Conservation (phyloP, 1,140 invertebrate genomes). For the Chrysopa pallens region DNA sequence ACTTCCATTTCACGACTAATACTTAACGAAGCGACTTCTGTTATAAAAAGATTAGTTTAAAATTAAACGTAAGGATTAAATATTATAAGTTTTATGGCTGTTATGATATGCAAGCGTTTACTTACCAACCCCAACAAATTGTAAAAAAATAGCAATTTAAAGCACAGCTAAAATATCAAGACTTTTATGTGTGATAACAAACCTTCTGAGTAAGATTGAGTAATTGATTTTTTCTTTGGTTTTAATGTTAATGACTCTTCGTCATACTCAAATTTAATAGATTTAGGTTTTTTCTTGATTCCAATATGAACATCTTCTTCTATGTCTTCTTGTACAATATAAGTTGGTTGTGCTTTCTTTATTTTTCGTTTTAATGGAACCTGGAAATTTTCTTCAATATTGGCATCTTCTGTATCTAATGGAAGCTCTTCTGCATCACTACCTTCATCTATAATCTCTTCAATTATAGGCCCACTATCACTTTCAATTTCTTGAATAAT, state of each 20-base stretch:
- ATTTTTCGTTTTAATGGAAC: slow-evolving; percentile 30
- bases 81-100: too few relatives aligned
- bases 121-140: too few relatives aligned
- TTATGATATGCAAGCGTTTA: too few relatives aligned
- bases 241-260: slow-evolving; percentile 43
- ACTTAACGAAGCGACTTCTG: slow-evolving; percentile 36
- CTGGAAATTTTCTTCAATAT: slow-evolving; percentile 26
- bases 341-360: slow-evolving; percentile 25
- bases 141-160: too few relatives aligned
- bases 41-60: too few relatives aligned
- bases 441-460: slow-evolving; percentile 46
- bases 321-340: slow-evolving; percentile 34
- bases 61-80: too few relatives aligned
- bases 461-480: slow-evolving; percentile 39
- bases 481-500: slow-evolving; percentile 50
- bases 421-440: slow-evolving; percentile 35
- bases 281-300: slow-evolving; percentile 24
- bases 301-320: slow-evolving; percentile 33
- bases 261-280: slow-evolving; percentile 25
- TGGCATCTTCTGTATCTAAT: slow-evolving; percentile 38
- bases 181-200: not conserved
- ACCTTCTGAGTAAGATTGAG: slow-evolving; percentile 47
- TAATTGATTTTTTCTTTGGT: slow-evolving; percentile 35
- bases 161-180: too few relatives aligned
- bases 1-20: slow-evolving; percentile 34